Evolutionary conservation across 2,797 vertebrate genomes (phyloP).

Genomic region (Chaetodon trifasciatus): DNA sequence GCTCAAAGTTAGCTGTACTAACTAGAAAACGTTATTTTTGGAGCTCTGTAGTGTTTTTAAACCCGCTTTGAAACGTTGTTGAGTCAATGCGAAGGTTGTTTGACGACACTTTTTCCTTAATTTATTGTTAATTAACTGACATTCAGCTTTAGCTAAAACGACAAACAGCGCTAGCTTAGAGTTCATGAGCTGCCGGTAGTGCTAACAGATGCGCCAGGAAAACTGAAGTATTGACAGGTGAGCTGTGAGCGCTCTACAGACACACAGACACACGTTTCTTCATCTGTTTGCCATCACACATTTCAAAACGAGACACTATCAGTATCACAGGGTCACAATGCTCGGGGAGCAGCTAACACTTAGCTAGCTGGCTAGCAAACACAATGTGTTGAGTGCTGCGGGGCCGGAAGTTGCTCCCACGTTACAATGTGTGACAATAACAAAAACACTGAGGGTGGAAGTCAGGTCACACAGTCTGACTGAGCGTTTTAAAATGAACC

Average conservation of each 20-base stretch:
- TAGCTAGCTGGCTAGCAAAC: too few relatives aligned
- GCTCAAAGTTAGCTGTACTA: not conserved
- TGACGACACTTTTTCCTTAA: not conserved
- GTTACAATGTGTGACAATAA: too few relatives aligned
- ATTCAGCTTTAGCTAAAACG: not conserved
- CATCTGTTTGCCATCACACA: not conserved
- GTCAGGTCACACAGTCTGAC: too few relatives aligned
- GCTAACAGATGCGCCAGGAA: constrained; percentile 5
- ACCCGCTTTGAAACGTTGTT: rapidly evolving
- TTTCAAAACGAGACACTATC: too few relatives aligned
- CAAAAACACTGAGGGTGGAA: too few relatives aligned
- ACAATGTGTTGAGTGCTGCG: too few relatives aligned
- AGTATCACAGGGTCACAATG: not conserved
- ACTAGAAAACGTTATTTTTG: rapidly evolving
- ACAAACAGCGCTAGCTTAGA: too few relatives aligned
- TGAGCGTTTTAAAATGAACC: too few relatives aligned
- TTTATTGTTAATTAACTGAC: not conserved
- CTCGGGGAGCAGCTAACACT: too few relatives aligned
- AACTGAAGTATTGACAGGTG: not conserved
- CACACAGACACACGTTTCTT: not conserved
- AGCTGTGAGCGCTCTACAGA: not conserved
- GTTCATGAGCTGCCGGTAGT: not conserved
- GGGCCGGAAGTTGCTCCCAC: too few relatives aligned
- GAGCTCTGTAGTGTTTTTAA: rapidly evolving
- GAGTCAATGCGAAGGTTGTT: rapidly evolving